phyloP scores from a whole-genome alignment of 2,113 vertebrate species.

The Mugil cephalus region DNA sequence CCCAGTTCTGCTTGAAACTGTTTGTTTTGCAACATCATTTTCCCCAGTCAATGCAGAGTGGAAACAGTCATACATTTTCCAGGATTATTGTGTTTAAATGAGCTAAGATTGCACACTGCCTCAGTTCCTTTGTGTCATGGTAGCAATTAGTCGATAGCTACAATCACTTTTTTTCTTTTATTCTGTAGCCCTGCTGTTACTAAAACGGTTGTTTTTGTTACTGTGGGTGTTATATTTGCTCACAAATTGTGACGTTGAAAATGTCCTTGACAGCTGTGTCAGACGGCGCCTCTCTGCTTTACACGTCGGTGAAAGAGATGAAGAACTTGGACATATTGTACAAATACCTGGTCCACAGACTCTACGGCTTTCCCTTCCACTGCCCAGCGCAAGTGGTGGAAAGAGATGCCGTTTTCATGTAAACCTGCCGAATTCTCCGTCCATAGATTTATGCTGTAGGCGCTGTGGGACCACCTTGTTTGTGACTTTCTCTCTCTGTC shows the following conservation, averaged over 20 bases:
- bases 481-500: slow-evolving; percentile 24
- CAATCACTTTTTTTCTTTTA: neutral
- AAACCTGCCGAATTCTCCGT: slow-evolving; percentile 54
- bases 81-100: slow-evolving; percentile 21
- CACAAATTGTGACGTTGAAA: neutral
- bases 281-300: slow-evolving; percentile 98
- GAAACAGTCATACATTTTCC: neutral
- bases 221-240: neutral
- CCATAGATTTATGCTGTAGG: neutral
- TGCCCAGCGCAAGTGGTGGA: slow-evolving; percentile 95
- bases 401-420: slow-evolving; percentile 99
- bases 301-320: slow-evolving; percentile 98
- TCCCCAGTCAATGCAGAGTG: neutral
- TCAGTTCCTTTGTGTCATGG: neutral
- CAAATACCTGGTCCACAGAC: slow-evolving; percentile 98
- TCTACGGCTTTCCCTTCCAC: slow-evolving; percentile 96
- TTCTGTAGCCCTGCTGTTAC: neutral
- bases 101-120: neutral
- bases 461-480: neutral
- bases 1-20: neutral
- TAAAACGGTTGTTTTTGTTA: neutral
- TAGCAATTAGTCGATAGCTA: neutral
- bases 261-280: slow-evolving; percentile 86
- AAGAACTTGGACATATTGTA: slow-evolving; percentile 98
- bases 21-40: slow-evolving; percentile 32